Percentiles rank a stretch among this genome's conserved stretches.
Conservation (phyloP, 2,888 invertebrate species). For the Vannuccia rotundouncinata region DNA sequence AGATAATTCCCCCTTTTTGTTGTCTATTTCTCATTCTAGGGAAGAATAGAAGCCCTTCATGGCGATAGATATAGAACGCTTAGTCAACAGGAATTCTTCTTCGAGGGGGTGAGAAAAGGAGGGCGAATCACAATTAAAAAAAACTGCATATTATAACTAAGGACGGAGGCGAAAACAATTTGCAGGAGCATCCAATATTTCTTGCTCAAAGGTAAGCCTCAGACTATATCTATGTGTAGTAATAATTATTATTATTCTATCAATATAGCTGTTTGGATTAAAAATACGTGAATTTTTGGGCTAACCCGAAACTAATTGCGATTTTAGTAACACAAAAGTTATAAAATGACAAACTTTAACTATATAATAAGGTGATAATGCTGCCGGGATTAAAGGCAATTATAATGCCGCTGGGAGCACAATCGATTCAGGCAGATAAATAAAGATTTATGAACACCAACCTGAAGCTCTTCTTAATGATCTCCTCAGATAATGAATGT, state of each 20-base stretch:
- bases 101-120: neutral
- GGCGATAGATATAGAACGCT: neutral
- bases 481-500: neutral
- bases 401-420: no score
- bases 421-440: no score
- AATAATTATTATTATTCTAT: no score
- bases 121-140: neutral
- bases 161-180: neutral
- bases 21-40: no score
- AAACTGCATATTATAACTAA: neutral
- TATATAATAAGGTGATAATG: no score
- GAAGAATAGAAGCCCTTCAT: neutral
- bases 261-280: no score
- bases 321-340: no score
- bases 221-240: neutral
- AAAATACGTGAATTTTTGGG: no score
- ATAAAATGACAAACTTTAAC: no score
- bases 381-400: no score
- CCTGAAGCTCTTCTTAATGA: neutral
- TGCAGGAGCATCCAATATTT: neutral
- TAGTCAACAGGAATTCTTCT: neutral
- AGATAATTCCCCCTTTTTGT: neutral
- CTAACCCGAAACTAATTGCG: no score
- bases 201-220: neutral
- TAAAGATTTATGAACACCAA: neutral